Conservation (phyloP, 2,888 invertebrate species). For the Drosophila melanosoma region DNA sequence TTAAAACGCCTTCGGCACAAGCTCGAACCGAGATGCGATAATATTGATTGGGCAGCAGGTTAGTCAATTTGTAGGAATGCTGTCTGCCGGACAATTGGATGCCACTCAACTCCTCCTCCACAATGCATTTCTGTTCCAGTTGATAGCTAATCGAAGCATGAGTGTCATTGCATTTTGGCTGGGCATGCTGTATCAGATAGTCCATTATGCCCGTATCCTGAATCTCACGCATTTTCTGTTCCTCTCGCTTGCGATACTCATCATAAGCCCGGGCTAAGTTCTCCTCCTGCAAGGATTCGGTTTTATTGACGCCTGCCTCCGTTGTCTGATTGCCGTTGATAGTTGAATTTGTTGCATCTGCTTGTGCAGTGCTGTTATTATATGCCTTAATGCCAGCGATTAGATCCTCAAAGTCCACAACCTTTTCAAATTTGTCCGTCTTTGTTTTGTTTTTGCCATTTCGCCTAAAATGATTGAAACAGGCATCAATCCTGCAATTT, state of each 20-base stretch:
- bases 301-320: background rate
- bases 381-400: slow-evolving; percentile 1
- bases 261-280: slow-evolving; percentile 43
- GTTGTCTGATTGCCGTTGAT: background rate
- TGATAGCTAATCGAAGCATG: slow-evolving; percentile 54
- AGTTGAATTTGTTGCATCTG: background rate
- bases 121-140: slow-evolving; percentile 66
- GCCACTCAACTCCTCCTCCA: slow-evolving; percentile 55
- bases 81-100: slow-evolving; percentile 54
- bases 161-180: slow-evolving; percentile 50
- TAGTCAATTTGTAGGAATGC: slow-evolving; percentile 59
- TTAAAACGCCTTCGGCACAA: slow-evolving; percentile 71
- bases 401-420: slow-evolving; percentile 43
- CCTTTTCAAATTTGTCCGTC: slow-evolving; percentile 54
- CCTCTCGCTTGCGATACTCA: slow-evolving; percentile 27
- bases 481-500: background rate
- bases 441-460: slow-evolving; percentile 8
- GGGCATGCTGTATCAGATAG: slow-evolving; percentile 56
- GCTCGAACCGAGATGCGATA: slow-evolving; percentile 81
- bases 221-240: slow-evolving; percentile 31
- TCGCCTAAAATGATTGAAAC: slow-evolving; percentile 31
- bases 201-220: slow-evolving; percentile 68
- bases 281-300: background rate
- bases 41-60: slow-evolving; percentile 54
- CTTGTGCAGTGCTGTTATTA: background rate